phyloP scores from a whole-genome alignment of 2,888 invertebrate genomes.

The Andrena praecox region DNA sequence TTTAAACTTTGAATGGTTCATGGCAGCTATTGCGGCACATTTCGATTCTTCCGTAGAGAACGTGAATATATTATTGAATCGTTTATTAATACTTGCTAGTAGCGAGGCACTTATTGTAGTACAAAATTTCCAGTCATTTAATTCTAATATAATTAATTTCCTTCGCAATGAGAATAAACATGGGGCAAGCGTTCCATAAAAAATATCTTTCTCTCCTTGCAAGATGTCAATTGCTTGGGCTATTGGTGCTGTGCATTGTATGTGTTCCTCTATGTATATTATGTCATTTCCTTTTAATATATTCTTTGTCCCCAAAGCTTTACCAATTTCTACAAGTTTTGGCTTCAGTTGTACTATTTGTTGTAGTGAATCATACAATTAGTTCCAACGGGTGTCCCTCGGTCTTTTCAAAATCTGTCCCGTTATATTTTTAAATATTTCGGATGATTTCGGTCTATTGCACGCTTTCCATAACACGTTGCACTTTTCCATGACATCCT shows the following conservation, averaged over 20 bases:
- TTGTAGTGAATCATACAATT: not conserved
- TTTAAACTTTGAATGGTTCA: not conserved
- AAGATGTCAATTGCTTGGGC: not conserved
- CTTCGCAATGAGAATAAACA: slow-evolving; percentile 1
- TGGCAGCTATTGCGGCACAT: not conserved
- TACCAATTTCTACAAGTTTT: not conserved
- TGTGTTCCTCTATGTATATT: not conserved
- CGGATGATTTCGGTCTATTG: not conserved
- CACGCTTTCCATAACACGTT: not conserved
- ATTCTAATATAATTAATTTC: not conserved
- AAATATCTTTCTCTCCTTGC: not conserved
- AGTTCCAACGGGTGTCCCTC: not conserved
- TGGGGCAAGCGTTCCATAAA: not conserved
- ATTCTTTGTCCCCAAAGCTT: not conserved
- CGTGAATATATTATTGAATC: not conserved
- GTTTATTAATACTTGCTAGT: not conserved
- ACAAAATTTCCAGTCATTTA: not conserved
- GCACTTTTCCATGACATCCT: not conserved
- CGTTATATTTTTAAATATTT: not conserved
- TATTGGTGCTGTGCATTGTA: not conserved
- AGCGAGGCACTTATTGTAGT: not conserved
- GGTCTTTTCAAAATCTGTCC: not conserved
- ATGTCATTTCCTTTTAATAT: not conserved
- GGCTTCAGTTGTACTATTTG: not conserved
- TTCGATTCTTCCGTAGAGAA: not conserved